These are phyloP conservation scores for Coturnix japonica DNA, from an alignment of 2,113 vertebrate genomes.

Conservation along the genomic window DNA sequence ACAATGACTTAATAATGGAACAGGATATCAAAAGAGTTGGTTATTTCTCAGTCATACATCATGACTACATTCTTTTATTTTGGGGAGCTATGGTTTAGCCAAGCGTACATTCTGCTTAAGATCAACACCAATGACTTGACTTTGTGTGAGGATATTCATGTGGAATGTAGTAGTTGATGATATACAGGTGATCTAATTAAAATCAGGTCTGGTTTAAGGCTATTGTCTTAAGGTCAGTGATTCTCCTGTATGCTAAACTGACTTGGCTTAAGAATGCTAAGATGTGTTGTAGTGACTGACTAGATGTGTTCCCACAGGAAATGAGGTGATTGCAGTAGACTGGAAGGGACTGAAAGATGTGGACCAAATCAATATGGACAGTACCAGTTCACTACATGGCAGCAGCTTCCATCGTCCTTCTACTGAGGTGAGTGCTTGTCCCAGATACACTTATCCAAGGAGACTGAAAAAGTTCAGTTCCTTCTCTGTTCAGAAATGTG, in stretches of 20 bases:
- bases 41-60: not conserved
- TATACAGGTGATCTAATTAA: not conserved
- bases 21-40: not conserved
- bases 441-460: not conserved
- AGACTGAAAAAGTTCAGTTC: not conserved
- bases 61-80: not conserved
- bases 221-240: not conserved
- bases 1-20: not conserved
- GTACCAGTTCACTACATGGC: slow-evolving; percentile 82
- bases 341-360: slow-evolving; percentile 86
- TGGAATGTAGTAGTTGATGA: not conserved
- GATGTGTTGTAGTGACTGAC: not conserved
- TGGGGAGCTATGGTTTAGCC: not conserved
- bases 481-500: not conserved
- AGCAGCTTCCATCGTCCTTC: slow-evolving; percentile 83
- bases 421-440: slow-evolving; percentile 73
- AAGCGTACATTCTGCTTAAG: not conserved
- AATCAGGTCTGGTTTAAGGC: not conserved
- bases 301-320: slow-evolving; percentile 69
- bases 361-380: slow-evolving; percentile 84
- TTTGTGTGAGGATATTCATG: not conserved
- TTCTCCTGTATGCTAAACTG: not conserved
- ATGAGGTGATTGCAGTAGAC: slow-evolving; percentile 82
- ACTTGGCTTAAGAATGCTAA: not conserved
- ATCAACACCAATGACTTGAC: not conserved